These are phyloP conservation scores for Antennarius maculatus DNA, from an alignment of 2,797 vertebrate species.

Conservation along the genomic window DNA sequence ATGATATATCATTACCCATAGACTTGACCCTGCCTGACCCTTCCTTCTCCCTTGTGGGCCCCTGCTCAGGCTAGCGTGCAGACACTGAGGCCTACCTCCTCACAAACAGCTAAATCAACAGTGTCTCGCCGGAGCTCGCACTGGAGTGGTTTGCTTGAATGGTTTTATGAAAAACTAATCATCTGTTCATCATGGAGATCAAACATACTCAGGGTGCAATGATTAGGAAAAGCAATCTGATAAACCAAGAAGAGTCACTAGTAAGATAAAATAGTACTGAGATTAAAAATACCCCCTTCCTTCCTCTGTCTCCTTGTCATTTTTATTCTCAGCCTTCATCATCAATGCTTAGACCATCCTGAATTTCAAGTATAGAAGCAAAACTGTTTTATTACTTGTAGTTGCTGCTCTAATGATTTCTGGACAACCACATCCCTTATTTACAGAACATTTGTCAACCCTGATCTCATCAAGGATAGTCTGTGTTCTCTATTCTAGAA, in stretches of 20 bases:
- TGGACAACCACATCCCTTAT: conserved; percentile 41
- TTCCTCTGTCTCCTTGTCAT: conserved; percentile 29
- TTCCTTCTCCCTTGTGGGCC: conserved; percentile 85
- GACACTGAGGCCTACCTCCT: conserved; percentile 64
- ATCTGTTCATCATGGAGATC: conserved; percentile 99
- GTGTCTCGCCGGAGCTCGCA: conserved; percentile 86
- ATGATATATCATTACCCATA: conserved; percentile 98
- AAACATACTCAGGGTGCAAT: conserved; percentile 93
- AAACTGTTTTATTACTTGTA: conserved; percentile 86
- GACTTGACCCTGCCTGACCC: conserved; percentile 91
- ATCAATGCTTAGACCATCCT: conserved; percentile 70
- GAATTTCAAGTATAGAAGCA: conserved; percentile 79
- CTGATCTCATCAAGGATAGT: conserved; percentile 51
- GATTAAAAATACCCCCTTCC: conserved; percentile 77
- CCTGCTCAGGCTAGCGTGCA: conserved; percentile 44
- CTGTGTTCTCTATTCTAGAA: conserved; percentile 50
- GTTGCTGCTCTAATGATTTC: conserved; percentile 72
- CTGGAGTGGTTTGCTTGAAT: conserved; percentile 90
- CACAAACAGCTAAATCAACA: conserved; percentile 96
- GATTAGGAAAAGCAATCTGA: conserved; percentile 94
- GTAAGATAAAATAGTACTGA: conserved; percentile 89
- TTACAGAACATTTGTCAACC: conserved; percentile 56
- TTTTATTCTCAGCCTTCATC: conserved; percentile 35
- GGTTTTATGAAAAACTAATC: conserved; percentile 99
- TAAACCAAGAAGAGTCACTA: conserved; percentile 85